A percentile compares a stretch with the other conserved stretches of the same genome.
Conservation (phyloP, 1,140 invertebrate genomes). For the Theocolax elegans region DNA sequence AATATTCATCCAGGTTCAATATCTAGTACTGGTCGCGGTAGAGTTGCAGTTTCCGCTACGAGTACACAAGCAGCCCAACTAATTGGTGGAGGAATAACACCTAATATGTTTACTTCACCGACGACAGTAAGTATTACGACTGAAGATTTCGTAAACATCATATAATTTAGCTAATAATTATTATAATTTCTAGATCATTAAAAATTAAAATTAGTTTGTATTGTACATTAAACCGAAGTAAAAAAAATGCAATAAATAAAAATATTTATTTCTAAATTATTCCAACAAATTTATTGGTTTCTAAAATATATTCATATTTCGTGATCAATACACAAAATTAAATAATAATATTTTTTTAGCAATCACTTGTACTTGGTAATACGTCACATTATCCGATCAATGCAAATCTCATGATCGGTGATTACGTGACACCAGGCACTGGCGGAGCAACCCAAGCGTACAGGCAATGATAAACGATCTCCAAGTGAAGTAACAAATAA, state of each 20-base stretch:
- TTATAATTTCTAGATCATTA: too few relatives aligned
- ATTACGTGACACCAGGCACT: slow-evolving; percentile 75
- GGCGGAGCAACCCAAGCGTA: slow-evolving; percentile 68
- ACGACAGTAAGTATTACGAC: slow-evolving; percentile 64
- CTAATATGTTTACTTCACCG: slow-evolving; percentile 73
- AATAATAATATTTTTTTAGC: slow-evolving; percentile 70
- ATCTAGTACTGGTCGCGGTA: slow-evolving; percentile 72
- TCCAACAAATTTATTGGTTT: too few relatives aligned
- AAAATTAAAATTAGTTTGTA: too few relatives aligned
- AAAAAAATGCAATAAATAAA: too few relatives aligned
- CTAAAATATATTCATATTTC: too few relatives aligned
- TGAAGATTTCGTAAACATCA: too few relatives aligned
- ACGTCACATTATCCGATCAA: slow-evolving; percentile 77
- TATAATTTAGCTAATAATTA: too few relatives aligned
- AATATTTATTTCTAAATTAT: too few relatives aligned
- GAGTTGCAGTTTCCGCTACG: slow-evolving; percentile 71
- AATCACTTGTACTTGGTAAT: slow-evolving; percentile 73
- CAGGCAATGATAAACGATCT: slow-evolving; percentile 62
- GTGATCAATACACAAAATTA: too few relatives aligned
- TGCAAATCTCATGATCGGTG: slow-evolving; percentile 83
- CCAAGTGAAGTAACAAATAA: background rate
- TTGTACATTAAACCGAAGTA: too few relatives aligned
- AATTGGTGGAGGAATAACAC: slow-evolving; percentile 79
- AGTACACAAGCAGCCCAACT: slow-evolving; percentile 76
- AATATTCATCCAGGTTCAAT: slow-evolving; percentile 75